These are phyloP conservation scores for Lysandra coridon DNA, from an alignment of 2,888 invertebrate genomes.

Conservation along the genomic window DNA sequence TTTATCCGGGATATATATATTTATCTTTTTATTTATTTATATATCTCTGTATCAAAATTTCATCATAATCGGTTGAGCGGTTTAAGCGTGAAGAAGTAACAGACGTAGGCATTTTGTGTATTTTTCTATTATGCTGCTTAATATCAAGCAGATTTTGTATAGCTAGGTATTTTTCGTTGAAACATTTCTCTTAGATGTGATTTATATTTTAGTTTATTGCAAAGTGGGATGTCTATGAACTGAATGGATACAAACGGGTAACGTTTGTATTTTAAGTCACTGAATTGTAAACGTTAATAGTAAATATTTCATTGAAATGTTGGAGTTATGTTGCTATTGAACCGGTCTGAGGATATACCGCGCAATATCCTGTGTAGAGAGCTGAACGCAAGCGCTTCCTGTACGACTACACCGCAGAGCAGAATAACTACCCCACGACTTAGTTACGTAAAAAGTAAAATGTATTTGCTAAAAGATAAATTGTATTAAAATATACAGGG, in stretches of 20 bases:
- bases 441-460: background rate
- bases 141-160: too few species aligned
- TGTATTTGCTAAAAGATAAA: background rate
- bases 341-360: conserved; percentile 27
- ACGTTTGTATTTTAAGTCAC: background rate
- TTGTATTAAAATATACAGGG: too few species aligned
- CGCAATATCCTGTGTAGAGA: conserved; percentile 30
- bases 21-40: too few species aligned
- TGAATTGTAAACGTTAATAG: conserved; percentile 17
- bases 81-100: too few species aligned
- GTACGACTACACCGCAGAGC: conserved; percentile 11
- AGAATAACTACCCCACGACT: background rate
- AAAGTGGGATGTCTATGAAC: background rate
- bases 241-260: background rate
- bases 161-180: too few species aligned
- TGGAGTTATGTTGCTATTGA: conserved; percentile 19
- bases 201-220: background rate
- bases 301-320: conserved; percentile 3
- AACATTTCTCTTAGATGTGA: too few species aligned
- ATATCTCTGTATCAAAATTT: too few species aligned
- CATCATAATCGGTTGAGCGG: too few species aligned
- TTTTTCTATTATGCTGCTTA: too few species aligned
- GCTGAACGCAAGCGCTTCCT: conserved; percentile 27
- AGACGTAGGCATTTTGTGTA: too few species aligned
- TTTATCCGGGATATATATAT: too few species aligned